Evolutionary conservation across 1,140 invertebrate species (phyloP), one percentile per base, ranked within the genome.

Genomic region (Monochamus saltuarius): DNA sequence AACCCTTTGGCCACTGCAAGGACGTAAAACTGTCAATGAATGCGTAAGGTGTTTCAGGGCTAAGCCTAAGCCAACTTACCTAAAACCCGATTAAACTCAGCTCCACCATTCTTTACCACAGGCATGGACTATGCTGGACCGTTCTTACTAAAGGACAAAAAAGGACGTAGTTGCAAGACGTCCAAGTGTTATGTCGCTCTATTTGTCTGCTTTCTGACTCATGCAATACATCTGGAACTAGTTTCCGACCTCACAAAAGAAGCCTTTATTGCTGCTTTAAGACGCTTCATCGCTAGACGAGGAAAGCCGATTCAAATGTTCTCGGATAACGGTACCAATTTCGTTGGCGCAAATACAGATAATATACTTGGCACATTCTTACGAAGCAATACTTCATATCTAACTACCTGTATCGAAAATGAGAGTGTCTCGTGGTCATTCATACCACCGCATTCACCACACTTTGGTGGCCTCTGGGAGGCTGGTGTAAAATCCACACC

Each of bases 381-480:
- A 9, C 8, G 35, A 51, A 8, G 4, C 1, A 9, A 35, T n/a
- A 1, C 7, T 3, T 29, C 9, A 19, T 3, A 2, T 19, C n/a
- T 61, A 17, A 19, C 7, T 39, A 17, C 19, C 2, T 3, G 7
- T n/a, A 42, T 49, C n/a, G 22, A 9, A n/a, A 40, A 56, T 7
- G 16, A 51, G 38, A 16, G 29, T 8, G 45, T 62, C 9, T 34
- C 38, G 14, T 63, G 56, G 61, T 36, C 38, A 10, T 63, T 63
- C 36, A 74, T 79, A 7, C 55, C 67, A 16, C 72, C 79, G 22
- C 11, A 51, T 6, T 71, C 75, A 13, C 73, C 74, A 7, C 72
- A 78, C 66, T 78, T 80, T 59, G 77, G 78, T 19, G 77, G 77
- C 7, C 17, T 77, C 14, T 78, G 75, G 68, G 80, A 81, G 60